Evolutionary conservation across 2,113 vertebrate species (phyloP).

Genomic region (Nothoprocta pentlandii): DNA sequence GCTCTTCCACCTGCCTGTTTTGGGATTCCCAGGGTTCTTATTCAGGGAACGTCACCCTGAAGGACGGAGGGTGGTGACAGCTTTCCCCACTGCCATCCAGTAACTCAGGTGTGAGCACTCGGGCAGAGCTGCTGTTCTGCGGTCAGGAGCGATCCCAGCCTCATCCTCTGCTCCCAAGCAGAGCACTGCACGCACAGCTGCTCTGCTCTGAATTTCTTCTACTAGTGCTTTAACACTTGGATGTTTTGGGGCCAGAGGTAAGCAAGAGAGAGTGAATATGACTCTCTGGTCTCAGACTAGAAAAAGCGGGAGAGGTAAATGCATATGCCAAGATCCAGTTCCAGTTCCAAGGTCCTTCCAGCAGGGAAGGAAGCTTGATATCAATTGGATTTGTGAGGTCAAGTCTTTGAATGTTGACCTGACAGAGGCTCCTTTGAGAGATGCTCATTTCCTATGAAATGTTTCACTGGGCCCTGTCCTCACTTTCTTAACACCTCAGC

Average conservation of each 20-base stretch:
- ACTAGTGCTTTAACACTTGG: not conserved
- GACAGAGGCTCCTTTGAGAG: not conserved
- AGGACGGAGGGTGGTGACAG: not conserved
- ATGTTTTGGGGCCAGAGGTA: not conserved
- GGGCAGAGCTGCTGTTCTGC: not conserved
- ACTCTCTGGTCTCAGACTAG: not conserved
- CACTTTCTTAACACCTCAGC: not conserved
- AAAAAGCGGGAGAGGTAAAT: not conserved
- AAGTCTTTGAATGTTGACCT: not conserved
- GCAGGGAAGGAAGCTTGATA: not conserved
- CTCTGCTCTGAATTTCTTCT: not conserved
- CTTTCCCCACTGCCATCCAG: not conserved
- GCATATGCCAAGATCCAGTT: not conserved
- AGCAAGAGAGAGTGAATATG: not conserved
- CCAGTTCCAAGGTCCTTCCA: not conserved
- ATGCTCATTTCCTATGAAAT: not conserved
- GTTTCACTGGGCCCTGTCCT: not conserved
- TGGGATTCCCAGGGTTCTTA: not conserved
- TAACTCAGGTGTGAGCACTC: not conserved
- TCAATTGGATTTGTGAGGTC: not conserved
- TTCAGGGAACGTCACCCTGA: not conserved
- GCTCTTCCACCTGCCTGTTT: not conserved
- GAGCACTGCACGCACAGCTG: not conserved
- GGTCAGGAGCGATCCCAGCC: not conserved
- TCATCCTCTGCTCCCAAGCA: not conserved